These are phyloP conservation scores for Podabrus alpinus DNA, from an alignment of 2,888 invertebrate species.

Conservation along the genomic window DNA sequence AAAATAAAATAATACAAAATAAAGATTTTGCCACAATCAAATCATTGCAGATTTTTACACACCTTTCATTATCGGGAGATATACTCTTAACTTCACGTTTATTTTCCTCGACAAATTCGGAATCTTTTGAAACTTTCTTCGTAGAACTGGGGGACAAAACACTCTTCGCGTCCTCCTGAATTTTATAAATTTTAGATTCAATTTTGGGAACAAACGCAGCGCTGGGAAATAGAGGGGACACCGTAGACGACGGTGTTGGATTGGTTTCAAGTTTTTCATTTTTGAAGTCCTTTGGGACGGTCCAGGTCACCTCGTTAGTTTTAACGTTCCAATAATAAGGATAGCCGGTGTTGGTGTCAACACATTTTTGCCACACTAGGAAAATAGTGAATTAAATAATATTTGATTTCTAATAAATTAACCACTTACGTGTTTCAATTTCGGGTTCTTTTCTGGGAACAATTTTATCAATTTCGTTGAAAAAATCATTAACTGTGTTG, in stretches of 20 bases:
- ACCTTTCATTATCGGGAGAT: neutral
- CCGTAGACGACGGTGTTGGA: neutral
- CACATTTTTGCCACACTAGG: slow-evolving; percentile 69
- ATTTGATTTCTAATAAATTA: neutral
- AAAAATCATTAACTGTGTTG: slow-evolving; percentile 51
- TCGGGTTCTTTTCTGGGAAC: slow-evolving; percentile 41
- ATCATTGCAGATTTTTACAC: neutral
- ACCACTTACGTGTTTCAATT: slow-evolving; percentile 29
- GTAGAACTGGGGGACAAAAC: neutral
- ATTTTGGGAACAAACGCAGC: slow-evolving; percentile 12
- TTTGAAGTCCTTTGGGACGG: slow-evolving; percentile 60
- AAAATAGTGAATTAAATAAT: slow-evolving; percentile 7
- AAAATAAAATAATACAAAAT: slow-evolving; percentile 33
- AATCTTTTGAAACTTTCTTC: neutral
- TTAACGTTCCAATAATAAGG: slow-evolving; percentile 68
- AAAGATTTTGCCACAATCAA: neutral
- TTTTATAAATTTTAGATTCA: slow-evolving; percentile 41
- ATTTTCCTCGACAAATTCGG: neutral
- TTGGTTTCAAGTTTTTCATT: neutral
- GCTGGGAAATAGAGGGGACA: slow-evolving; percentile 40
- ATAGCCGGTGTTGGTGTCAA: slow-evolving; percentile 64
- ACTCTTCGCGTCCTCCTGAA: slow-evolving; percentile 31
- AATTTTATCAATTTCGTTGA: slow-evolving; percentile 54
- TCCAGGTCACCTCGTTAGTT: slow-evolving; percentile 69
- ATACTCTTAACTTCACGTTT: neutral